phyloP scores from a whole-genome alignment of 2,888 invertebrate species.

The Lymantria dispar region DNA sequence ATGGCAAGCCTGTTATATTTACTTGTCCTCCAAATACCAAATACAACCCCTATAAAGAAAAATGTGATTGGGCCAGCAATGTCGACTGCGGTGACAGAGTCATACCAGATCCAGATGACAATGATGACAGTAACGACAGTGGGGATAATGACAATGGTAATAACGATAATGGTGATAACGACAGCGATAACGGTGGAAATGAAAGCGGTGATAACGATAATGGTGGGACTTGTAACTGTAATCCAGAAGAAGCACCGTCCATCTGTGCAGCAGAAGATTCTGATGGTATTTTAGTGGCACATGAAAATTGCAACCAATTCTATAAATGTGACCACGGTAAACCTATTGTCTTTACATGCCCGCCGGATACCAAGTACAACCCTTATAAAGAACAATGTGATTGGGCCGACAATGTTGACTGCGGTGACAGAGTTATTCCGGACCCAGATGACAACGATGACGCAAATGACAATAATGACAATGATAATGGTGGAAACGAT shows the following conservation, averaged over 20 bases:
- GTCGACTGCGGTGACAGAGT: slow-evolving; percentile 36
- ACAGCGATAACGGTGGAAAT: slow-evolving; percentile 1
- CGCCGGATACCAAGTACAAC: neutral
- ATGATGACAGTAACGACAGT: slow-evolving; percentile 21
- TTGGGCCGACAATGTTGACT: slow-evolving; percentile 5
- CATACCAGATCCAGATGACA: neutral
- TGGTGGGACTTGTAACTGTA: neutral
- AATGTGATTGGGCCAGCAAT: slow-evolving; percentile 46
- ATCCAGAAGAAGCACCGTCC: neutral
- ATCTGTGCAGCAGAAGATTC: neutral
- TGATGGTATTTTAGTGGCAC: neutral
- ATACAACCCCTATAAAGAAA: slow-evolving; percentile 36
- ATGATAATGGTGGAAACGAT: neutral
- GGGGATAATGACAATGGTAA: slow-evolving; percentile 14
- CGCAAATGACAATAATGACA: slow-evolving; percentile 10
- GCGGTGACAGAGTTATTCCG: slow-evolving; percentile 1
- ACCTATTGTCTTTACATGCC: neutral
- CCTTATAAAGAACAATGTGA: slow-evolving; percentile 1
- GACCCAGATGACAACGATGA: neutral
- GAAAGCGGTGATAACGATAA: neutral
- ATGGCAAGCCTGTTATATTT: slow-evolving; percentile 35
- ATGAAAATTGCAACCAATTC: neutral
- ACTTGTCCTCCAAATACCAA: slow-evolving; percentile 31
- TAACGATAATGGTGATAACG: neutral
- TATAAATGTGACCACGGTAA: neutral